Conservation (phyloP, 2,888 invertebrate species). For the Phasia obesa region DNA sequence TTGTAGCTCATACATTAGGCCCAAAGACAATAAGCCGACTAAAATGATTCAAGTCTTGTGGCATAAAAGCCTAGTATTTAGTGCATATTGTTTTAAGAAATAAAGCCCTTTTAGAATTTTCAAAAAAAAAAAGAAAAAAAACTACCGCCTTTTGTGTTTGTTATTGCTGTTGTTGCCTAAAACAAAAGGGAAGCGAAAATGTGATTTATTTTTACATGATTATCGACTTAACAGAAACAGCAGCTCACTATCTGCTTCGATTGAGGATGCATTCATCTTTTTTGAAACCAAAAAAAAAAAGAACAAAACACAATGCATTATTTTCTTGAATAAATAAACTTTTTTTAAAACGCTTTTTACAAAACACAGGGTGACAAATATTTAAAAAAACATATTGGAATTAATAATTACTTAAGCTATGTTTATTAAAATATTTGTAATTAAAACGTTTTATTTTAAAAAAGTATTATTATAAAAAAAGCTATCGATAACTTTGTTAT, state of each 20-base stretch:
- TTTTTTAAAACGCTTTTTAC: slow-evolving; percentile 1
- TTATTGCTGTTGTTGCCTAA: slow-evolving; percentile 46
- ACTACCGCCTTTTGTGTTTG: slow-evolving; percentile 54
- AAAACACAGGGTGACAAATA: slow-evolving; percentile 26
- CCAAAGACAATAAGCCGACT: slow-evolving; percentile 10
- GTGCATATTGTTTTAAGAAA: slow-evolving; percentile 54
- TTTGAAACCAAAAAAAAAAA: slow-evolving; percentile 8
- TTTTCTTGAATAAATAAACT: slow-evolving; percentile 29
- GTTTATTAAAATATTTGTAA: no score
- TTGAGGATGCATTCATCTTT: slow-evolving; percentile 34
- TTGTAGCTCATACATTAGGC: slow-evolving; percentile 40
- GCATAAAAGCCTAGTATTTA: slow-evolving; percentile 50
- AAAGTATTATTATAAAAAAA: no score
- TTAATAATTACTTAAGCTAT: no score
- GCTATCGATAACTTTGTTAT: no score
- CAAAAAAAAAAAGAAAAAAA: slow-evolving; percentile 13
- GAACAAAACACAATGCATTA: slow-evolving; percentile 54
- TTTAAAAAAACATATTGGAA: background rate
- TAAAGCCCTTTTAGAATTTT: slow-evolving; percentile 52
- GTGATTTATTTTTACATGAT: slow-evolving; percentile 82
- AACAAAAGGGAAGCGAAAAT: slow-evolving; percentile 78
- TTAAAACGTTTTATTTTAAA: no score
- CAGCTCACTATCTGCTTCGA: slow-evolving; percentile 33
- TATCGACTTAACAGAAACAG: slow-evolving; percentile 79
- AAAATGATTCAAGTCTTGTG: slow-evolving; percentile 2